Conservation (phyloP, 1,140 invertebrate species). For the Cherax destructor region DNA sequence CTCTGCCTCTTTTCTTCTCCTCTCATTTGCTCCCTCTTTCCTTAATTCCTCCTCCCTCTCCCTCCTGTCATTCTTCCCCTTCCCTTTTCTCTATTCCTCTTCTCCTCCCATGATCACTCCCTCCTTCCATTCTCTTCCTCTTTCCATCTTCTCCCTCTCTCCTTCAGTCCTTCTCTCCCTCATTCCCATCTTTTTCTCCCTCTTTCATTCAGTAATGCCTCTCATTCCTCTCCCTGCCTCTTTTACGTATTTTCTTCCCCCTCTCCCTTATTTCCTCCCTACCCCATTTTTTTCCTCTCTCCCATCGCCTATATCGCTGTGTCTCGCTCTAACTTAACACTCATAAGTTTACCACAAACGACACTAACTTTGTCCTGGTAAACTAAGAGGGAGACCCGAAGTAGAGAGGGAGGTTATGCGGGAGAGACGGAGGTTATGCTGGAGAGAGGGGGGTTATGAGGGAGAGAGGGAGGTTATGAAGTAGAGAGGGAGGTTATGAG, state of each 20-base stretch:
- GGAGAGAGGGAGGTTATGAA: neutral
- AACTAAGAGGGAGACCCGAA: neutral
- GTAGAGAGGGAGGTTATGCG: neutral
- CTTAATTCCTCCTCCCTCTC: neutral
- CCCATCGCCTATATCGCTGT: too few species aligned
- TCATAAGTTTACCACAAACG: neutral
- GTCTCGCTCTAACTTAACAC: neutral
- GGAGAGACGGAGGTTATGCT: neutral
- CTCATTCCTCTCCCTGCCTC: neutral
- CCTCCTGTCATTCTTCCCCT: neutral
- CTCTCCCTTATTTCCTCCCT: too few species aligned
- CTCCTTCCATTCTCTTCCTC: neutral
- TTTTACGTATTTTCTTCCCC: neutral
- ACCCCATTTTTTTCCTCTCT: too few species aligned
- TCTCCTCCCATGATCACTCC: neutral
- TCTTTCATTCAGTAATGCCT: too few species aligned
- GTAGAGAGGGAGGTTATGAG: neutral
- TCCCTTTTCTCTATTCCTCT: neutral
- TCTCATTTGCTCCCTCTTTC: neutral
- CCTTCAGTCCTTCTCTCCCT: too few species aligned
- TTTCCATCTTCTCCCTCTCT: neutral
- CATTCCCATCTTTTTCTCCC: too few species aligned
- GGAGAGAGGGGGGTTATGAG: neutral
- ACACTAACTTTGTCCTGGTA: neutral
- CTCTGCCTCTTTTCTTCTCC: neutral